Conservation (phyloP, 2,888 invertebrate genomes). For the Drosophila sordidula region DNA sequence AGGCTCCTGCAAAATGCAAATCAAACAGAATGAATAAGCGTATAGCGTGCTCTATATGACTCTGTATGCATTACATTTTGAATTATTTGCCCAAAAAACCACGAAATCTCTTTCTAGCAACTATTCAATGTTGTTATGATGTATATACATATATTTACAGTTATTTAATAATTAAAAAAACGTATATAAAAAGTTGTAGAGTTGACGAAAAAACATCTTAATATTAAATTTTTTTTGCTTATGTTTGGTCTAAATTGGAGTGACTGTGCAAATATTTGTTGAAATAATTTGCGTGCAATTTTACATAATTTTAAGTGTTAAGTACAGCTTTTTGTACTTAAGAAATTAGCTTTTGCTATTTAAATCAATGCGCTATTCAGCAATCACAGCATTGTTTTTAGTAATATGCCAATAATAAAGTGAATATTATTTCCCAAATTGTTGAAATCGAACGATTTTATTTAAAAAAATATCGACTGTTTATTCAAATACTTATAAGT, state of each 20-base stretch:
- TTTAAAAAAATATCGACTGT: constrained; percentile 50
- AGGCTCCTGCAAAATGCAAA: constrained; percentile 4
- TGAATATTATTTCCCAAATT: constrained; percentile 8
- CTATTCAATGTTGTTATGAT: constrained; percentile 14
- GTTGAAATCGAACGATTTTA: constrained; percentile 31
- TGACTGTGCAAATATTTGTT: constrained; percentile 14
- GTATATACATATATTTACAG: constrained; percentile 10
- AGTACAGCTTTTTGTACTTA: constrained; percentile 35
- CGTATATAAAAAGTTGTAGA: constrained; percentile 17
- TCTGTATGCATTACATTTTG: constrained; percentile 5
- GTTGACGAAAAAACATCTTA: background rate
- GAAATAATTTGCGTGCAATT: constrained; percentile 16
- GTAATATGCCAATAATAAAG: constrained; percentile 1
- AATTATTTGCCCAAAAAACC: background rate
- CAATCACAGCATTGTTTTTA: constrained; percentile 10
- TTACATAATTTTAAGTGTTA: background rate
- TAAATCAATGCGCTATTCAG: constrained; percentile 1
- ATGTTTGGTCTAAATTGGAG: constrained; percentile 12
- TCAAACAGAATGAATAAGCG: constrained; percentile 30
- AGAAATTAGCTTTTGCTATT: constrained; percentile 20
- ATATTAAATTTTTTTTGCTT: constrained; percentile 2
- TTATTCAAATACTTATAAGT: constrained; percentile 39
- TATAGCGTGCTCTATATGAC: background rate
- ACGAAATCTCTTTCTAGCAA: constrained; percentile 14
- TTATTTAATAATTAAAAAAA: constrained; percentile 6